These are phyloP conservation scores for Tanaodytes sp. DNA, from an alignment of 2,888 invertebrate genomes.

Conservation along the genomic window DNA sequence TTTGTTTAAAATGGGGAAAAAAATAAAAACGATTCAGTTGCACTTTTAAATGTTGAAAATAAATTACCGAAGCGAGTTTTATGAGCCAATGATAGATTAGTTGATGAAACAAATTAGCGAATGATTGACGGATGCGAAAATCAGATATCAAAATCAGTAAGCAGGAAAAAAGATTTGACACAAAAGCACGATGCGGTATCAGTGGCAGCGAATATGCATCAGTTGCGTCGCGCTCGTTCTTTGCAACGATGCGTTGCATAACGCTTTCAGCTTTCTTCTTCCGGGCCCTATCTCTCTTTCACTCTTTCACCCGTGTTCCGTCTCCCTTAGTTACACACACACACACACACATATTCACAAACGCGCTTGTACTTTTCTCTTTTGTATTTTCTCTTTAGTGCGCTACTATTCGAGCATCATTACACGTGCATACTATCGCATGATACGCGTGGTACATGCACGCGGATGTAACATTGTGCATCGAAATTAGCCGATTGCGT, in stretches of 20 bases:
- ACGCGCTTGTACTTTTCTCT: constrained; percentile 31
- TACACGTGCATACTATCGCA: constrained; percentile 39
- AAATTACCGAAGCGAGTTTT: not conserved
- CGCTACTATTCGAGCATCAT: constrained; percentile 38
- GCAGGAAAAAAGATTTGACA: constrained; percentile 3
- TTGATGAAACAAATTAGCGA: too few relatives aligned
- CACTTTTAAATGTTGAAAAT: not conserved
- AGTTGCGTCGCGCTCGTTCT: constrained; percentile 49
- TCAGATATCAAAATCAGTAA: too few relatives aligned
- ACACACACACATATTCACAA: too few relatives aligned
- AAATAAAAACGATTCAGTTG: not conserved
- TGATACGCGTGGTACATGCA: constrained; percentile 41
- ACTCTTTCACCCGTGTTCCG: constrained; percentile 22
- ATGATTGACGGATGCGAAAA: too few relatives aligned
- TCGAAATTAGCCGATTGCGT: constrained; percentile 31
- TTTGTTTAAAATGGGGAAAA: not conserved
- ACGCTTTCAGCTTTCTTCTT: constrained; percentile 55
- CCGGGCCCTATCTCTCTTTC: constrained; percentile 42
- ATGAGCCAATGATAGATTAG: too few relatives aligned
- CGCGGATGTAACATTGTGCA: constrained; percentile 32
- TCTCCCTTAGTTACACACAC: constrained; percentile 12
- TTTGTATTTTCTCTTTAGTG: constrained; percentile 41
- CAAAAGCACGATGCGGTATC: constrained; percentile 22
- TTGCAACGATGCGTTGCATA: constrained; percentile 49
- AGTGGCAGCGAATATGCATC: constrained; percentile 36